phyloP scores from a whole-genome alignment of 2,113 vertebrate species.

The Toxostoma redivivum region DNA sequence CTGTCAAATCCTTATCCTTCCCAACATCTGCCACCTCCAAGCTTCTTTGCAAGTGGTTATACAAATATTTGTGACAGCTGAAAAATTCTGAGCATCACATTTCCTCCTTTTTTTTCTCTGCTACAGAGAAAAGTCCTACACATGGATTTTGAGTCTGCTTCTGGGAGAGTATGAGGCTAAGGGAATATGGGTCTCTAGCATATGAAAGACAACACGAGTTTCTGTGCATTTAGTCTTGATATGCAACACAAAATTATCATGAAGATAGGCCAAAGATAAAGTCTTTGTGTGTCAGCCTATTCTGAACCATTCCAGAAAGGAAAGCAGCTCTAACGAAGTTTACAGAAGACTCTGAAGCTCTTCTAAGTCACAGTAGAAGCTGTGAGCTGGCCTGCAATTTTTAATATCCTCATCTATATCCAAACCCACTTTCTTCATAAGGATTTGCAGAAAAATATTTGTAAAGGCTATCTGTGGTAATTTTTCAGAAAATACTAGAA shows the following conservation, averaged over 20 bases:
- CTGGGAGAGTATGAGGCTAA: neutral
- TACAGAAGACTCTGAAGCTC: neutral
- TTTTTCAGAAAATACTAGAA: neutral
- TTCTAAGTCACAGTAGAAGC: neutral
- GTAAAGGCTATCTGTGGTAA: neutral
- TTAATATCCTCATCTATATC: neutral
- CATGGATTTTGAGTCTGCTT: neutral
- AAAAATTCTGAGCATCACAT: neutral
- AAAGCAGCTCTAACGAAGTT: neutral
- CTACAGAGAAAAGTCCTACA: neutral
- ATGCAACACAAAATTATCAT: neutral
- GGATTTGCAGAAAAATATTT: neutral
- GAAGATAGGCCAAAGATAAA: neutral
- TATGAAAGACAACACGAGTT: neutral
- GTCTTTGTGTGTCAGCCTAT: neutral
- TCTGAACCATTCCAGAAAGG: neutral
- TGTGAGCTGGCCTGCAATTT: neutral
- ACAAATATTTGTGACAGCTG: neutral
- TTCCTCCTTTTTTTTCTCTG: neutral
- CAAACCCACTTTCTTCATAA: neutral
- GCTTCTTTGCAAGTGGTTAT: neutral
- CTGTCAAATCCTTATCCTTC: no score
- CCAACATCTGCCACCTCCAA: neutral
- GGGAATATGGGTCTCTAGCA: fast-evolving
- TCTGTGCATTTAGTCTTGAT: neutral